Evolutionary conservation across 2,888 invertebrate species (phyloP).

Genomic region (Polydrusus tereticollis): DNA sequence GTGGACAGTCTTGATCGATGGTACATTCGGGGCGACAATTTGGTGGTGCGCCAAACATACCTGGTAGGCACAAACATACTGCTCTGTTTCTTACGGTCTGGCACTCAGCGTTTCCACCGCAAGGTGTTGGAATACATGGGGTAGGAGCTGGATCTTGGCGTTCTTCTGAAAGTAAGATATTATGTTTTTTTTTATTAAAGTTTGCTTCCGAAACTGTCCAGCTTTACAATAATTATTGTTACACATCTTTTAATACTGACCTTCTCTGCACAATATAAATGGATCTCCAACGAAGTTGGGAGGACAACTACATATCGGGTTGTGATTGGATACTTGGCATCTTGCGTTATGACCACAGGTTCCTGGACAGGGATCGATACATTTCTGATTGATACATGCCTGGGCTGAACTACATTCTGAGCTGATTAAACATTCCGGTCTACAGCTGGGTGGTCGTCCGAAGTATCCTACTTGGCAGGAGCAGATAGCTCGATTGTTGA

Average conservation of each 20-base stretch:
- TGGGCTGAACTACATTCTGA: constrained; percentile 73
- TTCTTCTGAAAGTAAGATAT: constrained; percentile 55
- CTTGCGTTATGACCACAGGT: constrained; percentile 72
- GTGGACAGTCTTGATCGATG: constrained; percentile 84
- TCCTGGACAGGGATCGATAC: constrained; percentile 74
- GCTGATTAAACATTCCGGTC: constrained; percentile 74
- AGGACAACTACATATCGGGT: constrained; percentile 76
- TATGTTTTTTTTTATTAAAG: too few relatives aligned
- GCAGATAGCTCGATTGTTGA: constrained; percentile 72
- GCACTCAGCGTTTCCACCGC: constrained; percentile 79
- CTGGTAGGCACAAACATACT: constrained; percentile 80
- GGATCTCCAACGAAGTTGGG: constrained; percentile 73
- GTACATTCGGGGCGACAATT: constrained; percentile 83
- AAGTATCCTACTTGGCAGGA: constrained; percentile 73
- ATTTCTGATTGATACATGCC: constrained; percentile 75
- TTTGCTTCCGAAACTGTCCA: too few relatives aligned
- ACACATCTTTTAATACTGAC: too few relatives aligned
- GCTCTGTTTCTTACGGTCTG: constrained; percentile 75
- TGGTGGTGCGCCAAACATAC: constrained; percentile 84
- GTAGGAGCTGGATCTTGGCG: constrained; percentile 64
- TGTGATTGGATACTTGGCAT: constrained; percentile 74
- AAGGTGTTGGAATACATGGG: constrained; percentile 82
- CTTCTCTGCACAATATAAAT: constrained; percentile 70
- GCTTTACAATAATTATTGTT: too few relatives aligned
- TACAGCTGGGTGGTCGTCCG: constrained; percentile 72